Evolutionary conservation across 2,797 vertebrate genomes (phyloP).

Genomic region (Coccyzus lansbergi): DNA sequence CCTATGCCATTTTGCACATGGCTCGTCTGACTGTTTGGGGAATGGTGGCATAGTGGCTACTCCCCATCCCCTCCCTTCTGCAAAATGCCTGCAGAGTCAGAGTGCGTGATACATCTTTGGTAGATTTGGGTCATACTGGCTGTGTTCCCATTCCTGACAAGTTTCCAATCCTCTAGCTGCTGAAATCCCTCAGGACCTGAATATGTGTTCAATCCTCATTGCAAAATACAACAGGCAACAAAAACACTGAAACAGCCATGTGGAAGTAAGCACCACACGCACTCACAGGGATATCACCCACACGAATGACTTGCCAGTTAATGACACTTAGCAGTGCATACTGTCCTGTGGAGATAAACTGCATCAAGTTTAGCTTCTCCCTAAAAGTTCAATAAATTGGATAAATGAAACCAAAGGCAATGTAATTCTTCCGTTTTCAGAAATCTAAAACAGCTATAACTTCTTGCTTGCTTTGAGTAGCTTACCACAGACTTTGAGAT

Average conservation of each 20-base stretch:
- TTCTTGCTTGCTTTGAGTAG: not conserved
- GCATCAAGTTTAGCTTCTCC: not conserved
- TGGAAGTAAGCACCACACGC: not conserved
- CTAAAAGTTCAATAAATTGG: not conserved
- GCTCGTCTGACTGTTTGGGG: not conserved
- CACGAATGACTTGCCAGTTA: not conserved
- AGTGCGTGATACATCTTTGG: not conserved
- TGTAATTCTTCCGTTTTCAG: not conserved
- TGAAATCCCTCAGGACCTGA: not conserved
- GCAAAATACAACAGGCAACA: not conserved
- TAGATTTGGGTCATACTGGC: not conserved
- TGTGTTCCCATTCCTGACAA: not conserved
- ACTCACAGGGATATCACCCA: not conserved
- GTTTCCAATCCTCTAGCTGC: not conserved
- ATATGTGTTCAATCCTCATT: not conserved
- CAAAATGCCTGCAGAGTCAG: not conserved
- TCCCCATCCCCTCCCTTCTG: not conserved
- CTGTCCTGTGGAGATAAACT: not conserved
- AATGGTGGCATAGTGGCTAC: not conserved
- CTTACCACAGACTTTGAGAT: not conserved
- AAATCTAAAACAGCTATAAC: not conserved
- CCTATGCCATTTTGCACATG: not conserved
- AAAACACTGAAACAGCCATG: not conserved
- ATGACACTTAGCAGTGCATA: not conserved
- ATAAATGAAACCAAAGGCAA: not conserved